Evolutionary conservation across 2,113 vertebrate species (phyloP), one percentile per base, ranked within the genome.

Genomic region (Pimephales promelas): DNA sequence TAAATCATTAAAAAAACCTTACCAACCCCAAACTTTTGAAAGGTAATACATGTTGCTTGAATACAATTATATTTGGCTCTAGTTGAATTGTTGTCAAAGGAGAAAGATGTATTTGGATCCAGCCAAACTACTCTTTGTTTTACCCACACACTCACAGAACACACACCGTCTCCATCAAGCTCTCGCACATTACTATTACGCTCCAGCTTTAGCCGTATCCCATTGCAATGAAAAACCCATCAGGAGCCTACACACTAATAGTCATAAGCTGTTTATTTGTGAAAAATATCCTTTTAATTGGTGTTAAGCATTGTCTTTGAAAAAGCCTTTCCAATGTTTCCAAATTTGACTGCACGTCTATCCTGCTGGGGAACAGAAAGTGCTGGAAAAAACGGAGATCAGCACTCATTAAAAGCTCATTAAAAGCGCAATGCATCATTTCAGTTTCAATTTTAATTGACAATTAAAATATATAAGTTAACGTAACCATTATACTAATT

Each of bases 351-450:
- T 64, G 80, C 81, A 56, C 18, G 56, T 86, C 81, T 84, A 86
- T 78, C 86, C 47, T 85, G 84, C 81, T 82, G 88, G 54, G 91
- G 84, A 88, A 87, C 86, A 85, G 83, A 90, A 71, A 92, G 89
- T 92, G 89, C 90, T 89, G 76, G 87, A 86, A 89, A 89, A 91
- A 88, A 34, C 18, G 47, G 86, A 91, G 83, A 90, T 90, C 89
- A 83, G 86, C 85, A 87, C 86, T 92, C 92, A 88, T 94, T 92
- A 94, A 94, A 94, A 92, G 73, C 84, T 85, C 89, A 92, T 94
- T 93, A 93, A 87, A 87, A 87, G 64, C 85, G 90, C 87, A 90
- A 90, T 92, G 91, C 88, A 90, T 94, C 91, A 92, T 92, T 93
- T 92, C 73, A 59, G 84, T 88, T 91, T 89, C 82, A 71, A 82